phyloP scores from a whole-genome alignment of 2,113 vertebrate species.

The Eublepharis macularius region DNA sequence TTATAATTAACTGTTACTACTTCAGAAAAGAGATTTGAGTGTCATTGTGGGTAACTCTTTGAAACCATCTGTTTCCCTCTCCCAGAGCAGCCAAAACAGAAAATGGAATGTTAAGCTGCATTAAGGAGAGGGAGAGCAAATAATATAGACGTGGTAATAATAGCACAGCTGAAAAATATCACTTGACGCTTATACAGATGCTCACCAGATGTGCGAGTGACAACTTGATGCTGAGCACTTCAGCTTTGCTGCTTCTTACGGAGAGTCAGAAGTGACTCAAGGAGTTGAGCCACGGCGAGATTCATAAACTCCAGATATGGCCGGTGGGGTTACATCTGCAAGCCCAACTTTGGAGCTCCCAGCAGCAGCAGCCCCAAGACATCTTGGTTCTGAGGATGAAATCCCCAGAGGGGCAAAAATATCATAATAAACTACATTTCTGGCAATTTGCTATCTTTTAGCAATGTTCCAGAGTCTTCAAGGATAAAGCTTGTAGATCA shows the following conservation, averaged over 20 bases:
- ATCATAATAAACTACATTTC: background rate
- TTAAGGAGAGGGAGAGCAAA: background rate
- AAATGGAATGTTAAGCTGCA: background rate
- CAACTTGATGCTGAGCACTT: background rate
- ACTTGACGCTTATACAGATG: background rate
- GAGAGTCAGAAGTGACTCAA: background rate
- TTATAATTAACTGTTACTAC: constrained; percentile 20
- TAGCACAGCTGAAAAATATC: background rate
- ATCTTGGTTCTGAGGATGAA: background rate
- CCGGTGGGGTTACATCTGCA: too few relatives aligned
- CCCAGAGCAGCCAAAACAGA: background rate
- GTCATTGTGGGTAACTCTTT: background rate
- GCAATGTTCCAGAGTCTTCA: too few relatives aligned
- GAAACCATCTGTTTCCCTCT: background rate
- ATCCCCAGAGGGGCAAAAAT: background rate
- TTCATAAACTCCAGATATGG: too few relatives aligned
- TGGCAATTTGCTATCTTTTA: background rate
- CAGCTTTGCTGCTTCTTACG: background rate
- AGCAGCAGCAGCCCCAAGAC: background rate
- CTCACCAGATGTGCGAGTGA: background rate
- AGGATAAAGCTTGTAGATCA: too few relatives aligned
- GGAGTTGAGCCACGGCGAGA: background rate
- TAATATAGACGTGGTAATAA: constrained; percentile 12
- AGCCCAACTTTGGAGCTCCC: background rate
- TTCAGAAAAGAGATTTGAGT: background rate